These are phyloP conservation scores for Tringa solitaria DNA, from an alignment of 2,113 vertebrate genomes.

Conservation along the genomic window DNA sequence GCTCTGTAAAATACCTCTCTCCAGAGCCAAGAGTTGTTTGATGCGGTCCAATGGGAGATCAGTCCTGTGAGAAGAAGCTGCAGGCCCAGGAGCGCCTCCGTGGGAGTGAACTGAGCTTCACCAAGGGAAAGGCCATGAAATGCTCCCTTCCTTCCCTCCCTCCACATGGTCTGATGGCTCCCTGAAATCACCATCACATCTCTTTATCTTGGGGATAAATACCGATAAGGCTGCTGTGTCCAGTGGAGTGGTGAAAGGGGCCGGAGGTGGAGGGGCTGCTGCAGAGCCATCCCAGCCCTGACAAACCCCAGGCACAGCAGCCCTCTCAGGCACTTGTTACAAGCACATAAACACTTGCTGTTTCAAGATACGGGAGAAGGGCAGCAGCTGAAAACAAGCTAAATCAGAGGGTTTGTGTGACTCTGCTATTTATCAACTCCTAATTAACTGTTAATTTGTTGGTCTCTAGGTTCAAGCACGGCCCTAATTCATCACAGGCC, in stretches of 20 bases:
- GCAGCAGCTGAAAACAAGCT: conserved; percentile 54
- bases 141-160: neutral
- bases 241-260: neutral
- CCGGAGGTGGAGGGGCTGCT: conserved; percentile 27
- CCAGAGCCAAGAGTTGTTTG: neutral
- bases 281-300: conserved; percentile 76
- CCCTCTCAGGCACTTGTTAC: conserved; percentile 84
- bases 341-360: conserved; percentile 85
- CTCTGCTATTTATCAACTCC: conserved; percentile 84
- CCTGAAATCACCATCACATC: neutral
- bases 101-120: neutral
- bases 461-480: conserved; percentile 79
- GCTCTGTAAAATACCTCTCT: neutral
- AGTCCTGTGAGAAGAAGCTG: neutral
- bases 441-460: conserved; percentile 85
- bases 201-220: neutral
- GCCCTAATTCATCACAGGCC: conserved; percentile 79
- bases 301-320: conserved; percentile 80
- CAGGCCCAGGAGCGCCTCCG: neutral
- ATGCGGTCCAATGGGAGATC: neutral
- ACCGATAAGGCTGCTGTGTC: conserved; percentile 20
- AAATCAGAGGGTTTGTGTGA: neutral
- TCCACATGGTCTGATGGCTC: neutral
- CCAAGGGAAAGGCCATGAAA: neutral
- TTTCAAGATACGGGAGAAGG: conserved; percentile 64